These are phyloP conservation scores for Aphidoletes aphidimyza DNA, from an alignment of 2,888 invertebrate species.

Conservation along the genomic window DNA sequence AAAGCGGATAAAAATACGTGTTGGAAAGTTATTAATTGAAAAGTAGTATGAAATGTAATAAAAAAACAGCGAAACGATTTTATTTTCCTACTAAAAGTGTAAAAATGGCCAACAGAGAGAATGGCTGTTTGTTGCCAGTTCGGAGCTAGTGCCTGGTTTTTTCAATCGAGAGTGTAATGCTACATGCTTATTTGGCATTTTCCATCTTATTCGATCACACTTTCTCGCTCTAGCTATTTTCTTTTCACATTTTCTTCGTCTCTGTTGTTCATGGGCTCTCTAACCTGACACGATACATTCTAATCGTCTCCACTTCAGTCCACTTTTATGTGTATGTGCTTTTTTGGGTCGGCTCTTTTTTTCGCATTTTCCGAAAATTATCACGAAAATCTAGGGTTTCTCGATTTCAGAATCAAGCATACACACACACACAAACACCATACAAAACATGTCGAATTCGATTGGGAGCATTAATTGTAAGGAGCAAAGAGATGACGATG, in stretches of 20 bases:
- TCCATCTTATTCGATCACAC: too few species aligned
- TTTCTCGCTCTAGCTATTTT: too few species aligned
- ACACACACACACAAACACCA: too few species aligned
- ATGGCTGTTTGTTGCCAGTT: too few species aligned
- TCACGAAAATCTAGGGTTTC: neutral
- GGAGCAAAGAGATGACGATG: too few species aligned
- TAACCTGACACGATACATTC: slow-evolving; percentile 14
- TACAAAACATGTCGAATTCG: neutral
- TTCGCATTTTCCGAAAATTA: neutral
- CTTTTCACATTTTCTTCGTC: neutral
- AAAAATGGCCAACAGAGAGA: too few species aligned
- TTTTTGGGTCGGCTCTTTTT: neutral
- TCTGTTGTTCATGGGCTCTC: too few species aligned
- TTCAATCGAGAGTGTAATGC: too few species aligned
- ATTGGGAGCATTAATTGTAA: neutral
- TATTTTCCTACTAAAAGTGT: neutral
- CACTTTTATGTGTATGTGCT: neutral
- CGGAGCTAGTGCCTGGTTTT: too few species aligned
- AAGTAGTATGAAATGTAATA: neutral
- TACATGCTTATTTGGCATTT: too few species aligned
- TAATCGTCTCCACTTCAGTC: neutral
- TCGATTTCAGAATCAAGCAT: too few species aligned
- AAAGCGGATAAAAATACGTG: neutral
- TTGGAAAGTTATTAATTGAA: slow-evolving; percentile 34
- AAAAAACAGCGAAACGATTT: neutral